Evolutionary conservation across 2,888 invertebrate species (phyloP).

Genomic region (Limnephilus marmoratus): DNA sequence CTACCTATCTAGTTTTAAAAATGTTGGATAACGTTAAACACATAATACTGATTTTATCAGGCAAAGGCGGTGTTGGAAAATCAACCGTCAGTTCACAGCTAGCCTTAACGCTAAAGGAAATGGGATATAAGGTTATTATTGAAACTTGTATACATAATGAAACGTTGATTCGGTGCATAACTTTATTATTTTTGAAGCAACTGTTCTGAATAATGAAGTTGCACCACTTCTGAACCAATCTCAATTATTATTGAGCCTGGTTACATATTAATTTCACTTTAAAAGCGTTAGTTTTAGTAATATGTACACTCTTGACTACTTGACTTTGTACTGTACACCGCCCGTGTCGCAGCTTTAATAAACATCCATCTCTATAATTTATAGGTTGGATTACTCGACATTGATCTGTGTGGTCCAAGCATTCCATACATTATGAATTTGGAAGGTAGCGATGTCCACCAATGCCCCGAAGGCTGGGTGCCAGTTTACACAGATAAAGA

Average conservation of each 20-base stretch:
- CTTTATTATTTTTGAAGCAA: background rate
- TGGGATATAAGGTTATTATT: slow-evolving; percentile 84
- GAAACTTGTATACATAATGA: background rate
- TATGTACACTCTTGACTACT: background rate
- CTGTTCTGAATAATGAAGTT: background rate
- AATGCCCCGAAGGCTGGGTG: slow-evolving; percentile 95
- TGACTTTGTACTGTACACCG: background rate
- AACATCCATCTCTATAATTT: slow-evolving; percentile 24
- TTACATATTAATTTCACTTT: background rate
- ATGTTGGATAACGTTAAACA: slow-evolving; percentile 91
- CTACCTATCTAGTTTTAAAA: slow-evolving; percentile 58
- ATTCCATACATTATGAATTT: slow-evolving; percentile 92
- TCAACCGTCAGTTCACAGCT: slow-evolving; percentile 97
- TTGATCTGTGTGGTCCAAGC: slow-evolving; percentile 97
- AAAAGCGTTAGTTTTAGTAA: background rate
- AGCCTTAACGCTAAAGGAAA: slow-evolving; percentile 89
- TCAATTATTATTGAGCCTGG: background rate
- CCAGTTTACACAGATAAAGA: slow-evolving; percentile 92
- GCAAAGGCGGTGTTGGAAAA: slow-evolving; percentile 99
- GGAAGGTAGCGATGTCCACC: slow-evolving; percentile 91
- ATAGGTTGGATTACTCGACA: slow-evolving; percentile 95
- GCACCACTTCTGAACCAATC: background rate
- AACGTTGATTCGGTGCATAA: background rate
- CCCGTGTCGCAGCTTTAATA: background rate
- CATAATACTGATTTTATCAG: slow-evolving; percentile 94